Evolutionary conservation across 2,113 vertebrate genomes (phyloP), one percentile per base, ranked within the genome.

Genomic region (Cichladusa arquata): DNA sequence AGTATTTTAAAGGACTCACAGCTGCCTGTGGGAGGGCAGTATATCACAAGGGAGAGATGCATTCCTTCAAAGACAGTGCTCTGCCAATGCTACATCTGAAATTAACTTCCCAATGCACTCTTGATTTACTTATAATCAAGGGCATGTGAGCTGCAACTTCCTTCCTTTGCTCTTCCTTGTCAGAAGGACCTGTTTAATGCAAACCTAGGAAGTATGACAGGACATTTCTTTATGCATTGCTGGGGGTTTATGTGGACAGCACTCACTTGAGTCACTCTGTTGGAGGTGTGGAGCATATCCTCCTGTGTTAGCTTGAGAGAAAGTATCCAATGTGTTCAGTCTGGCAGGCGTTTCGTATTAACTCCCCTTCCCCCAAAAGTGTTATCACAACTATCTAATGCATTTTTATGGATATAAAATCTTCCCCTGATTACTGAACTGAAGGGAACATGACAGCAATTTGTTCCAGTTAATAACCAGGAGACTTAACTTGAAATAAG

Each of bases 401-500:
- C 2, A 0, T 86, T 96, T 96, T 96, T 93, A 88, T 83, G 90
- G 79, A 56, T 96, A 78, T 81, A 90, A 95, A 95, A 74, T 78
- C 94, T 95, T 88, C 64, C 47, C 76, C 76, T 83, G 74, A 90
- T 97, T 93, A 88, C 56, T 1, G 3, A 95, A 67, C 58, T 90
- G 93, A 94, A 90, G 66, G 90, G 48, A 95, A 96, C 79, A 92
- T 23, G 67, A 88, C 92, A 91, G 64, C 71, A 94, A 91, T 96
- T 95, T 96, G 92, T 96, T 96, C 76, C 0, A 0, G 93, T 86
- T 95, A 96, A 90, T 95, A 95, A 90, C 74, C 79, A 67, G 71
- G 47, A 88, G 51, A 76, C 74, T 94, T 88, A 95, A 86, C 76
- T 74, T 88, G 85, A 88, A 96, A 70, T 86, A 57, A 93, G 31